Evolutionary conservation across 2,797 vertebrate genomes (phyloP), one percentile per base, ranked within the genome.

Genomic region (Chloroceryle amazona): DNA sequence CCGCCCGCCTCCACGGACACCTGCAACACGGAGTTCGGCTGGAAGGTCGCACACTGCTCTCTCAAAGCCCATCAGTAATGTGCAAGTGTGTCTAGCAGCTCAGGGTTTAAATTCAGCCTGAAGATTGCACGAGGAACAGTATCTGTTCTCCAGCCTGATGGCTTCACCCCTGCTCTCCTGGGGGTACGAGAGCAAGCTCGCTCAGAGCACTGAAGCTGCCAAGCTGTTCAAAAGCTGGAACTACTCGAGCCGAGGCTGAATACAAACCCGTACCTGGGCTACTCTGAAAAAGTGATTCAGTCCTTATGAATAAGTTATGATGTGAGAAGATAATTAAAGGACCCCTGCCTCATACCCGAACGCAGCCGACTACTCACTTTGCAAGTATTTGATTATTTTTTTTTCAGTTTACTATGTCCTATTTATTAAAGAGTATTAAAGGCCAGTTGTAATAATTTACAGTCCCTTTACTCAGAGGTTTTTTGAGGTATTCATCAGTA

Each of bases 261-360:
- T 29, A 13, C 89, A 66, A 39, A 79, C 10, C 31, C 51, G 0
- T 8, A 83, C 42, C 31, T 11, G 74, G 58, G 60, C 44, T 76
- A 31, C 73, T 76, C 89, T 76, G 67, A 46, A 47, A 62, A 31
- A 73, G 20, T 76, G 83, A 95, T 42, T 89, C 96, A 60, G 44
- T 33, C 74, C 66, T 58, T 25, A 47, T 61, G 63, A 85, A 70
- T 80, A 52, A 91, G 55, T 81, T 76, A 57, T 37, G 55, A 86
- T 79, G 81, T 21, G 75, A 73, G 63, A 47, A 76, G 13, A 15
- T 96, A 92, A 95, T 95, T 96, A 92, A 67, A 93, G 95, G 90
- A 94, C 92, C 95, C 90, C 95, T 87, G 74, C 89, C 63, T 71
- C 82, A 39, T 13, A 74, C 86, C 75, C 58, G 35, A 44, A 22